A percentile compares a stretch with the other conserved stretches of the same genome.
phyloP scores from a whole-genome alignment of 2,113 vertebrate species.

The Martes martes region DNA sequence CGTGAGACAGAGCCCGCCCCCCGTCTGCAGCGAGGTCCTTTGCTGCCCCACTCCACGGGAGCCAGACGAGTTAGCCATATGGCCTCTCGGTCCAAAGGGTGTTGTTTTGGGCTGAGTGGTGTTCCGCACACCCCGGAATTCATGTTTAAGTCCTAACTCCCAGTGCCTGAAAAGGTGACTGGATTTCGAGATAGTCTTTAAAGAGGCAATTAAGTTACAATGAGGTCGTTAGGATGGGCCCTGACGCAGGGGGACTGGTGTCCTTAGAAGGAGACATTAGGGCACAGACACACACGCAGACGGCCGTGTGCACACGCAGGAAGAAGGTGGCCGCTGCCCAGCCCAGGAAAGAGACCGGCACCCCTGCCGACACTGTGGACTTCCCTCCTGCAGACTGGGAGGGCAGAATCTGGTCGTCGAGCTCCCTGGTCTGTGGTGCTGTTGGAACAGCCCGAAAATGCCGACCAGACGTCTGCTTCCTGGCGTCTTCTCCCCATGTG shows the following conservation, averaged over 20 bases:
- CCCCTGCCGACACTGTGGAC: rapidly evolving
- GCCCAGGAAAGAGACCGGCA: not conserved
- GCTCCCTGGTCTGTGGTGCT: no score
- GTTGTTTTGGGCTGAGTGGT: not conserved
- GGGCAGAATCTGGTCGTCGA: rapidly evolving
- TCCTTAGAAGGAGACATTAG: not conserved
- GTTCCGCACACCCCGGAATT: not conserved
- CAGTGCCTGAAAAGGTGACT: not conserved
- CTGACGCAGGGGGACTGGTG: rapidly evolving
- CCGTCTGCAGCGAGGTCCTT: not conserved
- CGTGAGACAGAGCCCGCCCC: no score
- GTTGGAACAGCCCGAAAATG: not conserved
- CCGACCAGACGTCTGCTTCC: rapidly evolving
- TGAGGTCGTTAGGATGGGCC: not conserved
- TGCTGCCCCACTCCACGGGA: not conserved
- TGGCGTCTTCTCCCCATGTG: not conserved
- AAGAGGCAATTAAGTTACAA: not conserved
- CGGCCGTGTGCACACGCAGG: rapidly evolving
- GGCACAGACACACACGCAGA: not conserved
- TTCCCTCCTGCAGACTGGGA: not conserved
- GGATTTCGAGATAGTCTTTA: not conserved
- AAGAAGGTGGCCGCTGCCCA: not conserved
- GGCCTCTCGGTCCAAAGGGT: not conserved
- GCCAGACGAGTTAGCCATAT: not conserved
- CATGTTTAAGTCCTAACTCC: not conserved